phyloP scores from a whole-genome alignment of 2,888 invertebrate species.

The Actias luna region DNA sequence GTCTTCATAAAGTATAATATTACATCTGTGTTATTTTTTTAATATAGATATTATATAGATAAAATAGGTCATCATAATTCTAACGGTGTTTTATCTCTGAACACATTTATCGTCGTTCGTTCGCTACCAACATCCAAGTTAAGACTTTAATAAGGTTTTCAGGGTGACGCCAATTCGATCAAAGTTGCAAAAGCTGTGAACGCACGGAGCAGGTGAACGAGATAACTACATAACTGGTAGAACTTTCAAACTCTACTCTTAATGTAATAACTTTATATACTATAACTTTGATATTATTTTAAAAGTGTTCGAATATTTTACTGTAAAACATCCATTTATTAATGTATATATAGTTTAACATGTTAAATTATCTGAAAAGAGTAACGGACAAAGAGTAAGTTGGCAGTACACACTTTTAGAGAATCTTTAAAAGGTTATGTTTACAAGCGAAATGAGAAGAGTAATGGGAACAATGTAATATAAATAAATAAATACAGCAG shows the following conservation, averaged over 20 bases:
- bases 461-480: too few relatives aligned
- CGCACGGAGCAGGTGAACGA: slow-evolving; percentile 2
- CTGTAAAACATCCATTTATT: too few relatives aligned
- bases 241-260: neutral
- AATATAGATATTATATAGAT: neutral
- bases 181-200: slow-evolving; percentile 4
- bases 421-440: too few relatives aligned
- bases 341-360: too few relatives aligned
- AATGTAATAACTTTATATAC: neutral
- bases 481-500: too few relatives aligned
- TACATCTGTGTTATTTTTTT: too few relatives aligned
- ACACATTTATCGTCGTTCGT: neutral
- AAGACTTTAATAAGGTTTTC: slow-evolving; percentile 11
- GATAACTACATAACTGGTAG: neutral
- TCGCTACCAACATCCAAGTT: neutral
- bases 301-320: too few relatives aligned
- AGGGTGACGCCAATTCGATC: slow-evolving; percentile 7
- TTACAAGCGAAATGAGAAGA: too few relatives aligned
- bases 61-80: neutral
- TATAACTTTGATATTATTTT: neutral
- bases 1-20: too few relatives aligned
- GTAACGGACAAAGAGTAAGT: too few relatives aligned
- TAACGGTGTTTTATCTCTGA: neutral
- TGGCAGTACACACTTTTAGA: too few relatives aligned
- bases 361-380: too few relatives aligned